Evolutionary conservation across 2,797 vertebrate species (phyloP), one percentile per base, ranked within the genome.

Genomic region (Coreius guichenoti): DNA sequence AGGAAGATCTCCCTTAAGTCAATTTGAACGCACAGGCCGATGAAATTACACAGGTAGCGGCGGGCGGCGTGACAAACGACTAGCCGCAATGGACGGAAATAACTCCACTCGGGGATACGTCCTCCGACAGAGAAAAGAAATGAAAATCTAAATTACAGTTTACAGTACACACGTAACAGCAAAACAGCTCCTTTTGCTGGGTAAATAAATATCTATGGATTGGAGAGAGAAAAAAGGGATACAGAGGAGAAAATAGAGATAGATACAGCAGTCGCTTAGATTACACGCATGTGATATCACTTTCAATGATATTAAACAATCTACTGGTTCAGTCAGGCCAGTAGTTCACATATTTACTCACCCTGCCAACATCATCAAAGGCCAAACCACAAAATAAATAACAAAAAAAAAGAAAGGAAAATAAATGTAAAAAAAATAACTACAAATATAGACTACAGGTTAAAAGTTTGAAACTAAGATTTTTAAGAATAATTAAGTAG

Each of bases 1-100:
- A 90, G 80, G 86, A 82, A 91, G 90, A 92, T 92, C 90, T 90
- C 90, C 90, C 89, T 87, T 92, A 94, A 95, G 93, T 95, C 93
- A 93, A 94, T 95, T 93, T 94, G 90, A 95, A 94, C 92, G 92
- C 91, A 88, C 78, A 89, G 87, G 91, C 89, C 86, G 82, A 95
- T 93, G 90, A 94, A 94, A 96, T 95, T 95, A 93, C 91, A 91
- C 90, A 92, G 91, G 90, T 90, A 92, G 92, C 89, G 47, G 84
- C 88, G 87, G 92, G 92, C 87, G 51, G 84, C 83, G 89, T 94
- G 93, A 94, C 91, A 94, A 95, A 95, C 93, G 92, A 93, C 92
- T 89, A 86, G 81, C 87, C 88, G 89, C 88, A 91, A 86, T 82
- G 90, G 89, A 91, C 89, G 91, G 91, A 93, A 94, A 94, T 93